Evolutionary conservation across 2,888 invertebrate genomes (phyloP).

Genomic region (Tillus elongatus): DNA sequence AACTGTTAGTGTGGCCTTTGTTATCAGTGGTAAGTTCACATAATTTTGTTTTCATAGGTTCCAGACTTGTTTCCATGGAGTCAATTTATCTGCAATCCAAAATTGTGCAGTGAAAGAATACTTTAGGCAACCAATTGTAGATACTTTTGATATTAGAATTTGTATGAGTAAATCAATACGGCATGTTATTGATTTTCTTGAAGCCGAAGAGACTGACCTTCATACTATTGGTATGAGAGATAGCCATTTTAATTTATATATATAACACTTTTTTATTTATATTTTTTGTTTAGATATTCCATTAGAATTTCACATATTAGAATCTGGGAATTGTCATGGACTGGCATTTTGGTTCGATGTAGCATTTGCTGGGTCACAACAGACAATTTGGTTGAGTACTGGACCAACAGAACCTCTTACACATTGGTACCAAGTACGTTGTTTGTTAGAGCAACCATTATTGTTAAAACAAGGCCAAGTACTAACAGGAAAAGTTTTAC

Average conservation of each 20-base stretch:
- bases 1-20: neutral
- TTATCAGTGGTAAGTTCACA: neutral
- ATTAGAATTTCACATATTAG: constrained; percentile 81
- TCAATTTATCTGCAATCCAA: constrained; percentile 84
- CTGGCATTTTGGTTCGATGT: constrained; percentile 99
- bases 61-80: constrained; percentile 95
- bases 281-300: constrained; percentile 67
- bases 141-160: constrained; percentile 95
- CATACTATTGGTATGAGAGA: constrained; percentile 78
- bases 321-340: constrained; percentile 92
- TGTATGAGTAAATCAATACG: constrained; percentile 91
- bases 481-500: constrained; percentile 75
- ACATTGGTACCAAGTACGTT: constrained; percentile 99
- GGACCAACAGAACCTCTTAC: constrained; percentile 96
- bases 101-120: constrained; percentile 94
- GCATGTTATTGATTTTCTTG: constrained; percentile 88
- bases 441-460: constrained; percentile 86
- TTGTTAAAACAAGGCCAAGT: constrained; percentile 91
- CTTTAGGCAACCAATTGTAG: constrained; percentile 95
- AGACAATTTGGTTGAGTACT: constrained; percentile 94
- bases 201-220: constrained; percentile 86
- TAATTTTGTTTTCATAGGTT: constrained; percentile 46
- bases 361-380: constrained; percentile 81
- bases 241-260: too few species aligned
- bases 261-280: neutral